Conservation (phyloP, 2,113 vertebrate genomes). For the Regulus satrapa region DNA sequence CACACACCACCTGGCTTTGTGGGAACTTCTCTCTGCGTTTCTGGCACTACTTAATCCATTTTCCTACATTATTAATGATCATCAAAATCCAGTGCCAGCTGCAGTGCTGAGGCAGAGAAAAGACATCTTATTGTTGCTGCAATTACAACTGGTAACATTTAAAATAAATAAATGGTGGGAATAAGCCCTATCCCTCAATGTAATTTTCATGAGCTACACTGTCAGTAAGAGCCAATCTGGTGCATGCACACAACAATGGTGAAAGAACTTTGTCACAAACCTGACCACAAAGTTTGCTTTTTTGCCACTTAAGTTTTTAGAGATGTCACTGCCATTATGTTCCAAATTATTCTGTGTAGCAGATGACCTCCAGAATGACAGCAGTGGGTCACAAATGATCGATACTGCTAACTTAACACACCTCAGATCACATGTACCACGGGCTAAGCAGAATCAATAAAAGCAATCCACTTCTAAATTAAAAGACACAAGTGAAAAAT, state of each 20-base stretch:
- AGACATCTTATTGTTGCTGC: not conserved
- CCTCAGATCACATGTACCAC: not conserved
- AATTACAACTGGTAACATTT: not conserved
- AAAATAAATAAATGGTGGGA: not conserved
- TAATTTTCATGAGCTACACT: not conserved
- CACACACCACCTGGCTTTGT: not conserved
- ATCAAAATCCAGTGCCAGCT: not conserved
- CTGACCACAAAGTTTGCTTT: not conserved
- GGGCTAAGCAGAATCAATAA: not conserved
- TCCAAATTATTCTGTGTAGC: not conserved
- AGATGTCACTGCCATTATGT: not conserved
- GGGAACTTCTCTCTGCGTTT: not conserved
- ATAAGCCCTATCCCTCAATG: not conserved
- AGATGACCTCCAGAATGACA: not conserved
- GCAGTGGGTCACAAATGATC: not conserved
- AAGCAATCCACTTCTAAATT: not conserved
- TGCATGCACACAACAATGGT: rapidly evolving
- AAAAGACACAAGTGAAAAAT: not conserved
- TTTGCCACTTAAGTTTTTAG: not conserved
- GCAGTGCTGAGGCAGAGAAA: not conserved
- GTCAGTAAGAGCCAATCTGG: not conserved
- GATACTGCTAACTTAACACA: not conserved
- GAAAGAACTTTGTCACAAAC: not conserved
- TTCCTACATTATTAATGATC: not conserved
- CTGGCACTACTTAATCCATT: not conserved